Conservation (phyloP, 2,113 vertebrate species). For the Calypte anna region DNA sequence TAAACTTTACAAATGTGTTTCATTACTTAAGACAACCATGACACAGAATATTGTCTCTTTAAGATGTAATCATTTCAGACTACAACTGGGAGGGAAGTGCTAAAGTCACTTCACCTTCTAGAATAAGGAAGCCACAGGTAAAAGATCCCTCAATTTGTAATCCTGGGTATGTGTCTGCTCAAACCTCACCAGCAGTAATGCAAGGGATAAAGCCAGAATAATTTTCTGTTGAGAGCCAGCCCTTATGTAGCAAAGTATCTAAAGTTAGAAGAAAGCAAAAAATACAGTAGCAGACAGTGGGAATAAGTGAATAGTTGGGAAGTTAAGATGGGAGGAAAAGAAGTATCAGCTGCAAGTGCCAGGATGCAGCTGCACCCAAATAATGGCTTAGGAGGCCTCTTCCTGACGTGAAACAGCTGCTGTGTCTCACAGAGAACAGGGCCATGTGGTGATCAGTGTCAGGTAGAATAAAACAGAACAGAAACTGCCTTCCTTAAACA, state of each 20-base stretch:
- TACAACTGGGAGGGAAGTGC: background rate
- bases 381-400: background rate
- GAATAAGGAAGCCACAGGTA: background rate
- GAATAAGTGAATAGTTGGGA: background rate
- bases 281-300: background rate
- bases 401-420: background rate
- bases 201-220: background rate
- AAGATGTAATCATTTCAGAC: background rate
- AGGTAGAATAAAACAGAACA: conserved; percentile 25
- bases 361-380: background rate
- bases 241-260: background rate
- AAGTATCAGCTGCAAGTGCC: background rate
- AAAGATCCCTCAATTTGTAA: background rate
- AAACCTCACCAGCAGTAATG: background rate
- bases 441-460: background rate
- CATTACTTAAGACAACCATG: background rate
- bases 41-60: background rate
- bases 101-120: background rate
- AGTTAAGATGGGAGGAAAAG: background rate
- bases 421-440: background rate
- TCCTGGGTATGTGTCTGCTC: background rate
- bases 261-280: background rate
- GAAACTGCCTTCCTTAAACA: background rate
- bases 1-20: background rate
- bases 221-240: background rate